Base-by-base conservation (phyloP, 2,113 vertebrate genomes). In the Corythaeola cristata region DNA sequence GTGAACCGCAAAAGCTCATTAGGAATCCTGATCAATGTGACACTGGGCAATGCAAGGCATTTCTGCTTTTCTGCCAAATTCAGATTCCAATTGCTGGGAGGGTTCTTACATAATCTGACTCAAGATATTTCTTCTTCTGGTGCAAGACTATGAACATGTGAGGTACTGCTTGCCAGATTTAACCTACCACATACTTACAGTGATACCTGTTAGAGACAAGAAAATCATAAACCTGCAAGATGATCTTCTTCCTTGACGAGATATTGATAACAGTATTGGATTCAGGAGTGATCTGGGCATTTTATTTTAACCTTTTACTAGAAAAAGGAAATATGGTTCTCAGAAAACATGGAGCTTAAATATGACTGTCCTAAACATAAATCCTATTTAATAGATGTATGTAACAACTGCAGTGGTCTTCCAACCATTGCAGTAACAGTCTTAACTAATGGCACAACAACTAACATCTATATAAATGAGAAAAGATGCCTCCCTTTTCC, bases 21-120 rank as follows among this genome's bases (percentile, higher is more conserved):
- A 69, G 45, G 45, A 95, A 8, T 62, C 15, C 67, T 83, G 82
- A 94, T 88, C 74, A 73, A 0, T 49, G 33, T 28, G 50, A 59
- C 23, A 22, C 53, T 91, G 85, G 58, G 37, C 52, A 94, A 95
- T 59, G 50, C 50, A 69, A 91, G 32, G 39, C 49, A 72, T 82
- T 93, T 81, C 62, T 88, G 33, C 45, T 89, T 89, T 91, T 92
- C 52, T 89, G 56, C 88, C 88, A 93, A 91, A 49, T 53, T 89
- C 21, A 79, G 66, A 82, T 94, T 93, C 62, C 89, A 68, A 24
- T 69, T 89, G 24, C 33, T 93, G 66, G 56, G n/a, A 94, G n/a
- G n/a, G 37, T 89, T 94, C 58, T 94, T 82, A 32, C 23, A 76
- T 76, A 59, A 76, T 55, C 63, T 62, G 41, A 41, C 71, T 85